Conservation (phyloP, 2,888 invertebrate species). For the Cryptophagus acutangulus region DNA sequence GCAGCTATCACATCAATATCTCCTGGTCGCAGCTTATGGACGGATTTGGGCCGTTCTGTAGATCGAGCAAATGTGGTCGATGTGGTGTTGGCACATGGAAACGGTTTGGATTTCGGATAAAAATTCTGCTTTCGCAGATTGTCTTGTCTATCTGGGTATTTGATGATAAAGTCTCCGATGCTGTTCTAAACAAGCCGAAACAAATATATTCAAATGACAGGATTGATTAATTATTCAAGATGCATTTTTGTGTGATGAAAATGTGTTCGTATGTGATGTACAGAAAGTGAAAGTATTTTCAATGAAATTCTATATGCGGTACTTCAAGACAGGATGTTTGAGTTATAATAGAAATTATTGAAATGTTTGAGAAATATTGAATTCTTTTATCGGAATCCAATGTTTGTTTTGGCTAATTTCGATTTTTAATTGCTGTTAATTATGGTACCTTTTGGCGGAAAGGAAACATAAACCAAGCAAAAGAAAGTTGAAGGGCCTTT, state of each 20-base stretch:
- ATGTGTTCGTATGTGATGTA: neutral
- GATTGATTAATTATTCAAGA: conserved; percentile 4
- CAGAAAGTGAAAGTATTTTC: conserved; percentile 1
- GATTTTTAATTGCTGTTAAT: no score
- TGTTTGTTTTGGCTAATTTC: no score
- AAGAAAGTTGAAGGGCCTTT: no score
- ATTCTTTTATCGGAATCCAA: no score
- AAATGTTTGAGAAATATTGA: no score
- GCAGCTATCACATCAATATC: conserved; percentile 68
- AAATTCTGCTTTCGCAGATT: conserved; percentile 53
- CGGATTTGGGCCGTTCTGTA: conserved; percentile 54
- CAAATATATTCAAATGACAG: no score
- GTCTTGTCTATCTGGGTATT: conserved; percentile 48
- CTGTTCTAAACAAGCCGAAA: no score
- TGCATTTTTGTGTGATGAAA: conserved; percentile 1
- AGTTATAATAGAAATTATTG: no score
- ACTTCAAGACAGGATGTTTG: no score
- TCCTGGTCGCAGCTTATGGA: conserved; percentile 64
- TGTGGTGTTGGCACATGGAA: conserved; percentile 54
- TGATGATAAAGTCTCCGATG: conserved; percentile 41
- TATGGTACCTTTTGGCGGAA: no score
- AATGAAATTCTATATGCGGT: no score
- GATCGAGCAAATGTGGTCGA: conserved; percentile 40
- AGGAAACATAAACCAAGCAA: no score
- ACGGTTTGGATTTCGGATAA: conserved; percentile 51